These are phyloP conservation scores for Dermolepida albohirtum DNA, from an alignment of 2,888 invertebrate genomes.

Conservation along the genomic window DNA sequence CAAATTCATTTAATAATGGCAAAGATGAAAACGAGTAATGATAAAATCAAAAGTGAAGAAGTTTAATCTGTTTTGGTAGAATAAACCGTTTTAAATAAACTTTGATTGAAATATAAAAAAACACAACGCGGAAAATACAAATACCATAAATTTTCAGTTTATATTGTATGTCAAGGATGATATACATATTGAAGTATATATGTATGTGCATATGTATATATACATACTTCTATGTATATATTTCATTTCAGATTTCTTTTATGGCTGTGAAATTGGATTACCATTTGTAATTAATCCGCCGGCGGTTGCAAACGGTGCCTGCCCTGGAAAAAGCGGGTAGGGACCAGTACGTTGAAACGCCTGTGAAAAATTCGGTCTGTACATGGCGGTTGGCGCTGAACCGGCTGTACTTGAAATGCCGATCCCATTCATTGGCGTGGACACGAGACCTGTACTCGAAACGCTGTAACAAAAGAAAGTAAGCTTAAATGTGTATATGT, in stretches of 20 bases:
- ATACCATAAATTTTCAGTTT: neutral
- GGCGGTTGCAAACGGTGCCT: constrained; percentile 58
- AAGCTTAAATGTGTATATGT: neutral
- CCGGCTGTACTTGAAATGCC: constrained; percentile 65
- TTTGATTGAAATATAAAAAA: too few species aligned
- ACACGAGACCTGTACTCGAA: constrained; percentile 57
- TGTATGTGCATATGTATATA: too few species aligned
- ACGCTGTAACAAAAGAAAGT: constrained; percentile 53
- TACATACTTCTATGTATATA: neutral
- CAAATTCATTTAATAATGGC: too few species aligned
- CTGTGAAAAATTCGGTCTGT: constrained; percentile 79
- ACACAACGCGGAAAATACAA: neutral
- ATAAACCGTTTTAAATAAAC: too few species aligned
- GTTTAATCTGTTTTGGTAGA: too few species aligned
- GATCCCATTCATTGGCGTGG: constrained; percentile 62
- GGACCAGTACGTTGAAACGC: constrained; percentile 75
- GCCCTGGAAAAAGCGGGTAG: constrained; percentile 66
- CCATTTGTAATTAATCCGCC: constrained; percentile 62
- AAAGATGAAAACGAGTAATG: too few species aligned
- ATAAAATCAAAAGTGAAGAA: too few species aligned
- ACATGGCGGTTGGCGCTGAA: constrained; percentile 72
- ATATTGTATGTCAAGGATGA: too few species aligned
- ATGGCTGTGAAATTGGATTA: constrained; percentile 46
- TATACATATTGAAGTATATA: too few species aligned
- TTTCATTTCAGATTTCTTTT: neutral